phyloP scores from a whole-genome alignment of 2,113 vertebrate genomes.

The Albula glossodonta region DNA sequence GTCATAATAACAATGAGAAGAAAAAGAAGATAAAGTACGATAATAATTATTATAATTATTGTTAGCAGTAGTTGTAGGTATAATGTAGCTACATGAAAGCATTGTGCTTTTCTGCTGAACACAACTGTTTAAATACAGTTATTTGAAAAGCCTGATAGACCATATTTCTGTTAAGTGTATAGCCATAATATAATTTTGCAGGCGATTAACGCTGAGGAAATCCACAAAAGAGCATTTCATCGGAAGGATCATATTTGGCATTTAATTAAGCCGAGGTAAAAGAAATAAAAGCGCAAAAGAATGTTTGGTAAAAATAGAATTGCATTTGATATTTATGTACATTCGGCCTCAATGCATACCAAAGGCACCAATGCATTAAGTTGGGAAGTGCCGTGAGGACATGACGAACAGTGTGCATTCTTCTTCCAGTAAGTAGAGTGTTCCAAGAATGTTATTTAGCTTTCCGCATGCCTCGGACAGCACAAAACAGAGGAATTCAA shows the following conservation, averaged over 20 bases:
- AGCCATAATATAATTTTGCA: no score
- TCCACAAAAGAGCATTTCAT: neutral
- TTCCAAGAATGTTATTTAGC: conserved; percentile 44
- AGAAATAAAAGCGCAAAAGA: neutral
- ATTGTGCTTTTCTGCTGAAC: no score
- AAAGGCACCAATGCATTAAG: conserved; percentile 23
- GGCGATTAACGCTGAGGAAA: no score
- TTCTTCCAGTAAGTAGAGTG: conserved; percentile 15
- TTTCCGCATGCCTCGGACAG: conserved; percentile 38
- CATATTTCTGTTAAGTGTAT: no score
- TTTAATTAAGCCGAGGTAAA: neutral
- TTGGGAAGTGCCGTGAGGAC: conserved; percentile 27
- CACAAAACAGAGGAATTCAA: conserved; percentile 48
- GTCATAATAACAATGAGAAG: no score
- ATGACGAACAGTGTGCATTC: conserved; percentile 37
- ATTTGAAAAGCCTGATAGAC: no score
- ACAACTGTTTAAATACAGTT: no score
- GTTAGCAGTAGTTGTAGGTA: no score
- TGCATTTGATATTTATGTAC: conserved; percentile 42
- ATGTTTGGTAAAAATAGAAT: neutral
- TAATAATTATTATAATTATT: no score
- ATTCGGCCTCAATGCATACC: conserved; percentile 30
- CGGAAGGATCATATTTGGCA: neutral
- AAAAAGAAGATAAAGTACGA: no score
- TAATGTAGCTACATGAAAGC: no score